These are phyloP conservation scores for Dryobota labecula DNA, from an alignment of 2,888 invertebrate genomes.

Conservation along the genomic window DNA sequence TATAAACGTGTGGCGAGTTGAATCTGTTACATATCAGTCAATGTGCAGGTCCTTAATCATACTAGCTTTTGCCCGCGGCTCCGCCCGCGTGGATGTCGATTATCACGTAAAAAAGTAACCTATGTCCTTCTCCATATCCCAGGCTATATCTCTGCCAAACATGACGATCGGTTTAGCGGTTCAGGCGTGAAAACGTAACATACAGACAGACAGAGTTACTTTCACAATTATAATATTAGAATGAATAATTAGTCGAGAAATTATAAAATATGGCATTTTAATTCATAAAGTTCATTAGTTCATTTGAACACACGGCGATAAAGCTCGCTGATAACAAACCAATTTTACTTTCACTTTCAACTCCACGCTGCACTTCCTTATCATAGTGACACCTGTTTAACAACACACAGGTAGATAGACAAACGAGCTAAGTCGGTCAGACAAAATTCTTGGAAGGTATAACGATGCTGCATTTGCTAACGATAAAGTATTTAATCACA, in stretches of 20 bases:
- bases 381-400: constrained; percentile 37
- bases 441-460: constrained; percentile 63
- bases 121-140: too few species aligned
- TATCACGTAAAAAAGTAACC: too few species aligned
- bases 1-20: not conserved
- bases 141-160: too few species aligned
- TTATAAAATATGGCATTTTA: not conserved
- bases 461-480: constrained; percentile 35
- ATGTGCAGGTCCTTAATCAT: too few species aligned
- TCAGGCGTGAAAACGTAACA: too few species aligned
- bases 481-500: constrained; percentile 25
- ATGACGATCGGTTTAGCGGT: too few species aligned
- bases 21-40: not conserved
- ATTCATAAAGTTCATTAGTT: constrained; percentile 26
- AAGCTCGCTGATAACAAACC: constrained; percentile 45
- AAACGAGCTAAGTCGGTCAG: constrained; percentile 55
- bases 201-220: too few species aligned
- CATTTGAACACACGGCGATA: constrained; percentile 10
- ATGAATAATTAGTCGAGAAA: too few species aligned
- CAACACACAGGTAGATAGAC: constrained; percentile 29
- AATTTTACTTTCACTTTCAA: constrained; percentile 43
- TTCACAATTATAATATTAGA: too few species aligned
- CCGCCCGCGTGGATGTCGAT: too few species aligned
- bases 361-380: constrained; percentile 29
- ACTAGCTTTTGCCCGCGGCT: too few species aligned